phyloP scores from a whole-genome alignment of 2,113 vertebrate genomes.

The Solea solea region DNA sequence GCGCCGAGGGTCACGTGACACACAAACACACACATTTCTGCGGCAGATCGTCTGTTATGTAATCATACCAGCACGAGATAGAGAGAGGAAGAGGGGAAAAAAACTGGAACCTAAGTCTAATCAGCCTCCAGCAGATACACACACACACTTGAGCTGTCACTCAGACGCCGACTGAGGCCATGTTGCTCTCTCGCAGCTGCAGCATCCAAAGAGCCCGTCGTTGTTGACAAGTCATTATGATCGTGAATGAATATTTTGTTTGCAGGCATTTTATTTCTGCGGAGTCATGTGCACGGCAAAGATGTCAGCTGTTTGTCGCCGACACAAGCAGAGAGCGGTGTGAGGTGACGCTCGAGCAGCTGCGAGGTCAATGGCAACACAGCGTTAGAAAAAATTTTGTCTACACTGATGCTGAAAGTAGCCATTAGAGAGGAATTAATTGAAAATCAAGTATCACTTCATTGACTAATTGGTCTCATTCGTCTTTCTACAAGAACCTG shows the following conservation, averaged over 20 bases:
- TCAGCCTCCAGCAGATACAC: conserved; percentile 41
- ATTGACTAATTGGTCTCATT: conserved; percentile 17
- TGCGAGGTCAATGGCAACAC: conserved; percentile 6
- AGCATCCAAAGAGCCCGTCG: conserved; percentile 22
- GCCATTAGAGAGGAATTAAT: not conserved
- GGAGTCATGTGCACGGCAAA: not conserved
- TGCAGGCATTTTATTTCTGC: conserved; percentile 5
- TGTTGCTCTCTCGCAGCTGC: conserved; percentile 48
- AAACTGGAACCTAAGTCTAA: conserved; percentile 18
- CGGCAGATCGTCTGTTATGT: conserved; percentile 53
- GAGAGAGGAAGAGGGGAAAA: not conserved
- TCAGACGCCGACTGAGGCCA: conserved; percentile 29
- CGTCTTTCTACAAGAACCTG: not conserved
- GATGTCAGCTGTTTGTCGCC: not conserved
- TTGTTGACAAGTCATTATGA: conserved; percentile 27
- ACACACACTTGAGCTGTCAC: conserved; percentile 47
- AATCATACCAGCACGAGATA: conserved; percentile 44
- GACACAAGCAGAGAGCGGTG: not conserved
- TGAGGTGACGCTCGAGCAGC: not conserved
- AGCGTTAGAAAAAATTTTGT: not conserved
- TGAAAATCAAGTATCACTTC: conserved; percentile 9
- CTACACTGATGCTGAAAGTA: conserved; percentile 1
- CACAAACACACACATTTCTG: conserved; percentile 32
- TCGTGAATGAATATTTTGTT: conserved; percentile 16
- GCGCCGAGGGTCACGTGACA: conserved; percentile 16